Evolutionary conservation across 2,113 vertebrate species (phyloP).

Genomic region (Marmota flaviventris): DNA sequence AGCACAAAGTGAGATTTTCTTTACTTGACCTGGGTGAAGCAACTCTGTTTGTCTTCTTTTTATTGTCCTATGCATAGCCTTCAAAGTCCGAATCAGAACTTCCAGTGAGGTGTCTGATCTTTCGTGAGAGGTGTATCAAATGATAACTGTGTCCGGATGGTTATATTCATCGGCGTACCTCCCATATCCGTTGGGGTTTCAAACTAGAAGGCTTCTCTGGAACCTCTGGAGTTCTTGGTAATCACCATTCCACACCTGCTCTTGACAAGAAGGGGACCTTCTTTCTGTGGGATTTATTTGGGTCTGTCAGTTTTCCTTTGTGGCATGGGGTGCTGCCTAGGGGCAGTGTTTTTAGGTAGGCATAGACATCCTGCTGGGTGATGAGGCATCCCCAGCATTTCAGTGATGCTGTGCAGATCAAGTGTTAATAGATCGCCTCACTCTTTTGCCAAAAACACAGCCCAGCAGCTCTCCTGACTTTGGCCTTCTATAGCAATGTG

Average conservation of each 20-base stretch:
- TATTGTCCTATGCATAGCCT: neutral
- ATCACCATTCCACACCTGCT: neutral
- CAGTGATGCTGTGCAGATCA: neutral
- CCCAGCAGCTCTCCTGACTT: neutral
- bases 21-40: neutral
- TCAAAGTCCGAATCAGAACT: neutral
- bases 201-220: neutral
- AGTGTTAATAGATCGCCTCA: neutral
- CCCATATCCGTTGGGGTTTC: neutral
- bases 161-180: neutral
- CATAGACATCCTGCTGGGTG: rapidly evolving
- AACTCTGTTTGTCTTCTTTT: neutral
- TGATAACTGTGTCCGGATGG: neutral
- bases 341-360: neutral
- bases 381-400: neutral
- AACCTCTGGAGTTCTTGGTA: neutral
- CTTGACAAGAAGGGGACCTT: neutral
- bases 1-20: neutral
- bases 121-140: neutral
- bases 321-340: neutral
- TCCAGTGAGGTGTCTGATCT: neutral
- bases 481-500: neutral
- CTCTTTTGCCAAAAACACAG: conserved; percentile 44
- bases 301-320: neutral
- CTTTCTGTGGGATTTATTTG: neutral